Conservation (phyloP, 1,140 invertebrate species). For the Xylocopa sonorina region DNA sequence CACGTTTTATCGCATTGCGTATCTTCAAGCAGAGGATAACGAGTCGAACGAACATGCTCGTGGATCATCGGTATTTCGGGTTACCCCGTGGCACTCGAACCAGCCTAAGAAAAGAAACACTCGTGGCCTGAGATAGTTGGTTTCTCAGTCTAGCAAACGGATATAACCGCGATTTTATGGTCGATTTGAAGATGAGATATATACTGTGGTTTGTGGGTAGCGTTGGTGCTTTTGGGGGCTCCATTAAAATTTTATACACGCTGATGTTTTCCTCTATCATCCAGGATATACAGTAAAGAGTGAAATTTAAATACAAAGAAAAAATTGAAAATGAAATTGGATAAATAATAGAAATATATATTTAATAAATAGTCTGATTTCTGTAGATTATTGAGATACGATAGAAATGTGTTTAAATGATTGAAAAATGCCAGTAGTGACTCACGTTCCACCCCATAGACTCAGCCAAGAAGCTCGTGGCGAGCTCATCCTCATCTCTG, state of each 20-base stretch:
- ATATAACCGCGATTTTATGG: slow-evolving; percentile 1
- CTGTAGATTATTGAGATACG: too few relatives aligned
- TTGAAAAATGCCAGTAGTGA: slow-evolving; percentile 56
- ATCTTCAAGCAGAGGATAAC: slow-evolving; percentile 50
- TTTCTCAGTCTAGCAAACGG: too few relatives aligned
- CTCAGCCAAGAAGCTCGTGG: slow-evolving; percentile 81
- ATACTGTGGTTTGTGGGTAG: background rate
- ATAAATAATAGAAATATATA: too few relatives aligned
- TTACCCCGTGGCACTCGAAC: background rate
- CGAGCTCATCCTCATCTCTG: slow-evolving; percentile 82
- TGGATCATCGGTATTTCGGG: slow-evolving; percentile 37
- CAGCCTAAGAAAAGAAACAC: slow-evolving; percentile 37
- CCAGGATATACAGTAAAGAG: too few relatives aligned
- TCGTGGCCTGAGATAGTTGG: background rate
- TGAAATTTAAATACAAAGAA: too few relatives aligned
- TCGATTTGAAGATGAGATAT: background rate
- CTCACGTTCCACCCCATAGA: slow-evolving; percentile 89
- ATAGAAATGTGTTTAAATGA: too few relatives aligned
- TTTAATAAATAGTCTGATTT: too few relatives aligned
- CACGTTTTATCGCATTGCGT: slow-evolving; percentile 32
- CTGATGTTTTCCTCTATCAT: too few relatives aligned
- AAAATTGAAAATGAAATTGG: background rate
- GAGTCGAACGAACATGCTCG: slow-evolving; percentile 29
- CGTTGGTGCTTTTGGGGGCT: too few relatives aligned
- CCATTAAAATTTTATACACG: background rate